Evolutionary conservation across 1,140 invertebrate genomes (phyloP).

Genomic region (Pteromalus puparum): DNA sequence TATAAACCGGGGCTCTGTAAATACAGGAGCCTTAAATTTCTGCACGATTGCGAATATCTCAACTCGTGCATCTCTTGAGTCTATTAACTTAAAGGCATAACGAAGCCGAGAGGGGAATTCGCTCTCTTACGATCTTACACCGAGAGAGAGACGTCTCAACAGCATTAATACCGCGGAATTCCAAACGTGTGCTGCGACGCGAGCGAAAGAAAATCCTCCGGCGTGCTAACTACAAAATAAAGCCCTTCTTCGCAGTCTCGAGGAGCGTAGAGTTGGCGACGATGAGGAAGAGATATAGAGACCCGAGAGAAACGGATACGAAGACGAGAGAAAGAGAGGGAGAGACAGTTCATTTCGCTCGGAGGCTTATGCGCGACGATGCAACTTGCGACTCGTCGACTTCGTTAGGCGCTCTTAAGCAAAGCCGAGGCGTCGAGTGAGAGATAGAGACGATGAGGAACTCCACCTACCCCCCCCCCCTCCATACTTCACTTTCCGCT

Average conservation of each 20-base stretch:
- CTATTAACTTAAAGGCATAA: too few relatives aligned
- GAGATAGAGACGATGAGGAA: neutral
- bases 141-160: neutral
- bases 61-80: too few relatives aligned
- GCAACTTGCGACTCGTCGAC: neutral
- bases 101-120: neutral
- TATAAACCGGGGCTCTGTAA: too few relatives aligned
- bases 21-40: neutral
- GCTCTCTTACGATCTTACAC: neutral
- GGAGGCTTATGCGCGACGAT: neutral
- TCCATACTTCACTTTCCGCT: neutral
- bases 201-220: slow-evolving; percentile 4
- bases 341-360: neutral
- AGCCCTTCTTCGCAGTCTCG: neutral
- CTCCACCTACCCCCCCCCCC: neutral
- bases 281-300: too few relatives aligned
- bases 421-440: neutral
- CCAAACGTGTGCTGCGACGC: neutral
- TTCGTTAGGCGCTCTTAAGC: slow-evolving; percentile 2
- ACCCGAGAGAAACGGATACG: neutral
- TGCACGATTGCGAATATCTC: neutral
- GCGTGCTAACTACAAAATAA: neutral
- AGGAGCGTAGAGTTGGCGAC: neutral
- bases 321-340: neutral
- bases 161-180: neutral